Evolutionary conservation across 2,797 vertebrate species (phyloP).

Genomic region (Rhadinocentrus ornatus): DNA sequence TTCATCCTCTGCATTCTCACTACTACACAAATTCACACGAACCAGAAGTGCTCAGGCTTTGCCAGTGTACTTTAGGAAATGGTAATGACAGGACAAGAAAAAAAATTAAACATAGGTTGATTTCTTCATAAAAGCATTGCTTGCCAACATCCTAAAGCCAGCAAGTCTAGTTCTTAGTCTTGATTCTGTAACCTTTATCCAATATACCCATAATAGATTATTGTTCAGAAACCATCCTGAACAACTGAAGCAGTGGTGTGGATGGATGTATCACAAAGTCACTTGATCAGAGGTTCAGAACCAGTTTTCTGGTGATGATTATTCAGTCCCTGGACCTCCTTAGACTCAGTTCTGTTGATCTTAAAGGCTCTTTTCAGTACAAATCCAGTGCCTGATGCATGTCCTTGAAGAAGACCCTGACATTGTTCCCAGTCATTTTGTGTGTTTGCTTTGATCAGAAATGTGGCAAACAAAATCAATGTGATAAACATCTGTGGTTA

Average conservation of each 20-base stretch:
- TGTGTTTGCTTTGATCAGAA: neutral
- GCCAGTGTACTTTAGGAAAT: neutral
- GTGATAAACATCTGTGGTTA: neutral
- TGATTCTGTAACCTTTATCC: neutral
- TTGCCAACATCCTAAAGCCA: neutral
- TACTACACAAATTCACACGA: neutral
- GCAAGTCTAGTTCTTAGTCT: neutral
- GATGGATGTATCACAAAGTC: neutral
- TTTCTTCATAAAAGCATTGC: neutral
- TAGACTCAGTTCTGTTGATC: neutral
- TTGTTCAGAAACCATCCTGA: neutral
- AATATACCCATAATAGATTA: neutral
- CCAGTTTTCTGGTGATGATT: neutral
- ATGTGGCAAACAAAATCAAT: constrained; percentile 14
- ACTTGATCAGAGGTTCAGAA: neutral
- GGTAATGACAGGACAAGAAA: neutral
- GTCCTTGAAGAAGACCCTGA: constrained; percentile 16
- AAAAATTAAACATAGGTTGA: neutral
- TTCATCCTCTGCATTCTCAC: too few species aligned
- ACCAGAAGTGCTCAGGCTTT: neutral
- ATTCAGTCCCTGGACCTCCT: neutral
- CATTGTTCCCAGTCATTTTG: neutral
- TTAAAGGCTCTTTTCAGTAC: neutral
- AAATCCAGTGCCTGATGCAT: neutral
- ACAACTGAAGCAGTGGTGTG: neutral